phyloP scores from a whole-genome alignment of 2,888 invertebrate genomes.

The Tuta absoluta region DNA sequence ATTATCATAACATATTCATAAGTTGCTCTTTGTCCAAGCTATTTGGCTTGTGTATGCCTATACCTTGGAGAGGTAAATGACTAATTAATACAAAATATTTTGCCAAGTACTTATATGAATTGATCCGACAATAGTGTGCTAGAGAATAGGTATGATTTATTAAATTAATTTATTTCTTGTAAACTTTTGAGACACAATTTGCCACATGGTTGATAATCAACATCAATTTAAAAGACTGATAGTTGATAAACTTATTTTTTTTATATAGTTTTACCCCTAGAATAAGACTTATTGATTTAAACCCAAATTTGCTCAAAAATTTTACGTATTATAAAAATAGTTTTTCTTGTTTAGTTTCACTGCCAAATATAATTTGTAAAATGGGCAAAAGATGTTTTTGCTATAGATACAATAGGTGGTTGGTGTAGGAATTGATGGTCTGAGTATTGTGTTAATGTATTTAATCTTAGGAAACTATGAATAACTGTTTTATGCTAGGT shows the following conservation, averaged over 20 bases:
- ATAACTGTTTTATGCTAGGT: conserved; percentile 7
- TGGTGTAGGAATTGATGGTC: conserved; percentile 40
- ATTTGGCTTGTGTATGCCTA: not conserved
- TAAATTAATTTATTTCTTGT: conserved; percentile 54
- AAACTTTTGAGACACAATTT: conserved; percentile 79
- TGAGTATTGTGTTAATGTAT: conserved; percentile 24
- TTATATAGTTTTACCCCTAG: conserved; percentile 81
- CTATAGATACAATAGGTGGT: conserved; percentile 10
- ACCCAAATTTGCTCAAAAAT: conserved; percentile 79
- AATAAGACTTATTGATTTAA: conserved; percentile 73
- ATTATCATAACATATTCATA: not conserved
- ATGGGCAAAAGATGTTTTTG: not conserved
- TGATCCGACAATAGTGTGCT: conserved; percentile 64
- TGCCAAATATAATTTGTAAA: conserved; percentile 42
- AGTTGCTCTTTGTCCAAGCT: conserved; percentile 5
- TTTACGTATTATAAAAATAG: conserved; percentile 53
- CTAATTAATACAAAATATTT: conserved; percentile 4
- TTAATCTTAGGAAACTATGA: conserved; percentile 5
- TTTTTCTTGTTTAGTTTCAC: conserved; percentile 61
- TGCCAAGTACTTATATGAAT: conserved; percentile 27
- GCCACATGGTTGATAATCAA: conserved; percentile 78
- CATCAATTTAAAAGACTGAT: conserved; percentile 83
- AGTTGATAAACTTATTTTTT: conserved; percentile 78
- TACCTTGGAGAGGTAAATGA: conserved; percentile 4
- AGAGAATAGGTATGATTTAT: conserved; percentile 42